Evolutionary conservation across 1,140 invertebrate genomes (phyloP), one percentile per base, ranked within the genome.

Genomic region (Bactericera cockerelli): DNA sequence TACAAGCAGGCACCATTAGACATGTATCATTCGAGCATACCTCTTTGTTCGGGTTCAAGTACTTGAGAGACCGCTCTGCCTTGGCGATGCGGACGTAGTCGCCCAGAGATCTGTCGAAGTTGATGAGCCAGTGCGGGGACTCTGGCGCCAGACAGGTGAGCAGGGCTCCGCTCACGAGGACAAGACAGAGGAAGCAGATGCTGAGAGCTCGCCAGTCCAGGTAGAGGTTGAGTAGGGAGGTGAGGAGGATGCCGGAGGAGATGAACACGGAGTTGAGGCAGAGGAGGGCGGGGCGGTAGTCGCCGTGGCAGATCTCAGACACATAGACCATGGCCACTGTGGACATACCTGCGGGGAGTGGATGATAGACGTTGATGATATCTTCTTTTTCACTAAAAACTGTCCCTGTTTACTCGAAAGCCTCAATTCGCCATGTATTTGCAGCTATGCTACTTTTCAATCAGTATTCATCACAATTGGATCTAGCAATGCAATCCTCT

Each of bases 111-210:
- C 22, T 4, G 19, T 49, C 42, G 8, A 49, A 6, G 19, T 49
- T 49, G 63, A 78, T 60, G 3, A 77, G 67, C 79, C 79, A 81
- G 60, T 77, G 70, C 0, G 79, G 79, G 57, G 76, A 77, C 66
- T 81, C 78, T 11, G 79, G 78, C 19, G 78, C 61, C n/a, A 72
- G 56, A 3, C 38, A 26, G 11, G 60, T 25, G 1, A 55, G 28
- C 13, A 28, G 26, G 2, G 3, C 8, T 4, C 8, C 13, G 14
- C 28, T 55, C 1, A 59, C 3, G 1, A 61, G 26, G 0, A 65
- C 55, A 16, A 69, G 57, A 22, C 70, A 62, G 2, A 77, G 57
- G 2, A 66, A 61, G 22, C 71, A 66, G 60, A 74, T 76, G 14
- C 74, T 63, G 14, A 75, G 65, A 2, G 74, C 68, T 61, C 70